Percentiles rank a stretch among this genome's conserved stretches.
Evolutionary conservation across 2,888 invertebrate species (phyloP).

Genomic region (Ptilodon capucinus): DNA sequence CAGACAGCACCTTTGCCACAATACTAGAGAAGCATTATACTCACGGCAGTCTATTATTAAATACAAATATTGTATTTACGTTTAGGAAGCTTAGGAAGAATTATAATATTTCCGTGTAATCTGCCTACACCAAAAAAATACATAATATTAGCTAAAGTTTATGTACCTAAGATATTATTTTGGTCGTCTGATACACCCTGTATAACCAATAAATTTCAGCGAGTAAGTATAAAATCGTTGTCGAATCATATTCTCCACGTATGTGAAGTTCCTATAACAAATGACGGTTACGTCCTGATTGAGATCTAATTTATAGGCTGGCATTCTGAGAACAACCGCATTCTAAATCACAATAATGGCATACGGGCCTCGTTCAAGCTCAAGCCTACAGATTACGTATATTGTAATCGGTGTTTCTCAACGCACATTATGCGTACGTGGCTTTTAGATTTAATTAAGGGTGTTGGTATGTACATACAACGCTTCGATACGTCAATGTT

Average conservation of each 20-base stretch:
- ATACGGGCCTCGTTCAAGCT: slow-evolving; percentile 57
- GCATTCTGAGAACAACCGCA: slow-evolving; percentile 68
- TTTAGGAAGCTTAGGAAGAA: no score
- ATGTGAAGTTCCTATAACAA: slow-evolving; percentile 62
- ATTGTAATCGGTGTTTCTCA: slow-evolving; percentile 49
- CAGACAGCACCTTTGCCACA: no score
- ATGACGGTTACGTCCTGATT: slow-evolving; percentile 73
- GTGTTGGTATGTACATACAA: slow-evolving; percentile 15
- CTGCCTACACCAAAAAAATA: no score
- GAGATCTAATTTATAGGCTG: slow-evolving; percentile 79
- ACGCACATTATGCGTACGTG: slow-evolving; percentile 36
- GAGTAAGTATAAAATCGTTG: background rate
- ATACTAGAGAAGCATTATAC: no score
- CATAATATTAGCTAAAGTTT: no score
- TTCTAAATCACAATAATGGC: slow-evolving; percentile 75
- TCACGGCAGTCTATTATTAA: no score
- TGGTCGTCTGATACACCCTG: no score
- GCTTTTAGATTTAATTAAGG: slow-evolving; percentile 45
- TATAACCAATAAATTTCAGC: no score
- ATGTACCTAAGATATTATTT: no score
- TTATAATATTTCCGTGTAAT: no score
- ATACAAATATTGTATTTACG: no score
- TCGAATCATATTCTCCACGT: slow-evolving; percentile 24
- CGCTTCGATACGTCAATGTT: slow-evolving; percentile 17
- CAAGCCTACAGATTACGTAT: slow-evolving; percentile 58